Base-by-base conservation (phyloP, 1,140 invertebrate species). In the Pachypsylla venusta region DNA sequence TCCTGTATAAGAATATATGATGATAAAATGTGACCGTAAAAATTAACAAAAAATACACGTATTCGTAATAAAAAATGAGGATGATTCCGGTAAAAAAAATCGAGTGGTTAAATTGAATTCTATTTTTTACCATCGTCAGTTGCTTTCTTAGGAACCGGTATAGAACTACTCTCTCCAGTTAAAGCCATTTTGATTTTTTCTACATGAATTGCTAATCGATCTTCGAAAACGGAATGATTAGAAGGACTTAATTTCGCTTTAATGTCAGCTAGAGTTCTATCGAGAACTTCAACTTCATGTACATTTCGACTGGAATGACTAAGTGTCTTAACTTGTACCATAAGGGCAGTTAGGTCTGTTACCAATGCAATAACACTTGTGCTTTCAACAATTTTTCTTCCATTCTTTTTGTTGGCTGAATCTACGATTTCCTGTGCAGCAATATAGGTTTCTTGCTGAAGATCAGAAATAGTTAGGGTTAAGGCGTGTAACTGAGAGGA, bases 271-370 rank as follows among this genome's bases (percentile, higher is more conserved):
- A 97, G 82, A 24, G 91, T 92, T 26, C 91, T 91, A 76, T 94
- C 86, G 13, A 98, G 75, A 25, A 95, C 89, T 73, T 92, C 89
- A 57, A 94, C 75, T 71, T 96, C 91, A 73, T 93, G 92, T 2
- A 87, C 83, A 73, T 89, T 93, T 69, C 87, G 81, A 70, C 94
- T 87, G 42, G 85, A 88, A 72, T 91, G 88, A 10, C 87, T 86
- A 60, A 98, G 76, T 70, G 83, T 90, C 81, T 90, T 93, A 0
- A 95, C 84, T 77, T 96, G 91, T 39, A 95, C 74, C 80, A 98
- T 84, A 25, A 98, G 73, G 0, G 91, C 90, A 20, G 90, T 89
- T 20, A 98, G 77, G 71, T 91, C 85, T 53, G 85, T 84, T 4
- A 98, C 85, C 40, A 96, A 74, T 62, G 84, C 80, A 53, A 92